Evolutionary conservation across 2,888 invertebrate species (phyloP), one percentile per base, ranked within the genome.

Genomic region (Litoditis marina): DNA sequence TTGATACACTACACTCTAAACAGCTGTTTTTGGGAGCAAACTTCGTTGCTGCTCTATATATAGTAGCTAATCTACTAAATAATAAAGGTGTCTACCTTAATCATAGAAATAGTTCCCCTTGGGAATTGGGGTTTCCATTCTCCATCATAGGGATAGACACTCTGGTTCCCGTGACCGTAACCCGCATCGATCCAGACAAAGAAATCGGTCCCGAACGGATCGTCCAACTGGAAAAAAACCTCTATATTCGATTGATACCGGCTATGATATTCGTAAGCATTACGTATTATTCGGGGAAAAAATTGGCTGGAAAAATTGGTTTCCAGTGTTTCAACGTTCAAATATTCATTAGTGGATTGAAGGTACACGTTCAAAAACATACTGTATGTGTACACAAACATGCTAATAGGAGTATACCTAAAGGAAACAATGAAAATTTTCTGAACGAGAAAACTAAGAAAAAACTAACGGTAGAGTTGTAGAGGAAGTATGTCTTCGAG

Each of bases 141-240:
- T 47, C 68, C 65, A 44, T 65, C 71, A 19, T 66, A 68, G 3
- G 76, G 76, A 62, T 68, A 76, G n/a, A 65, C 46, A 39, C 60
- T 65, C 51, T 69, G 67, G 60, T 75, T 75, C 16, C 80, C 82
- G 53, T 83, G 83, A 0, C 83, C 82, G 59, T 84, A 84, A 4
- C 84, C 84, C 7, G 81, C 82, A 69, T 84, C 84, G 31, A 84
- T 57, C 84, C 84, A 84, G 34, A 78, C 74, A 66, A 83, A 83
- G 63, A 78, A 75, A 30, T 74, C 71, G 6, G 80, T 78, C 7
- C 74, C 58, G 68, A 83, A 83, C 2, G 78, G 78, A 67, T 83
- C 78, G 30, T 70, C 68, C 27, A 65, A 28, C 77, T 77, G 54
- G 22, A 67, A 57, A 16, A 46, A n/a, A n/a, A n/a, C n/a, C n/a